Evolutionary conservation across 2,888 invertebrate genomes (phyloP).

Genomic region (Ptychoptera albimana): DNA sequence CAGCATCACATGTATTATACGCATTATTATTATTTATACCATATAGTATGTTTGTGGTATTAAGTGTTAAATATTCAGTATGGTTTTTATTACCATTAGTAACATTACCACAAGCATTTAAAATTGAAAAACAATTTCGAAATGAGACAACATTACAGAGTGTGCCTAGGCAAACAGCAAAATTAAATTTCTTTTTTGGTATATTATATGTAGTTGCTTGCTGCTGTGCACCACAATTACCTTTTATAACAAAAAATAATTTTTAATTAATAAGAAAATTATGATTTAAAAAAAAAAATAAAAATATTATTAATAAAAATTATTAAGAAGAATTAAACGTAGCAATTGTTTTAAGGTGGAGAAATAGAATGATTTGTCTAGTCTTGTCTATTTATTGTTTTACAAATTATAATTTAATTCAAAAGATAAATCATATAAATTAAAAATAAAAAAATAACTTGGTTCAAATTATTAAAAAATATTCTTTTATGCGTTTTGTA

Average conservation of each 20-base stretch:
- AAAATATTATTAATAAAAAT: too few species aligned
- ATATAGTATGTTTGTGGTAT: conserved; percentile 76
- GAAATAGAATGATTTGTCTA: too few species aligned
- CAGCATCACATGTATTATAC: conserved; percentile 80
- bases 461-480: too few species aligned
- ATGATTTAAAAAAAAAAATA: too few species aligned
- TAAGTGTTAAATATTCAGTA: conserved; percentile 64
- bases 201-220: conserved; percentile 77
- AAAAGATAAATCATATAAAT: too few species aligned
- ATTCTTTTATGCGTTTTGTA: too few species aligned
- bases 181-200: conserved; percentile 80
- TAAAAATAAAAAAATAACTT: too few species aligned
- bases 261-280: too few species aligned
- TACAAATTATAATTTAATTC: too few species aligned
- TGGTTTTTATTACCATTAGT: conserved; percentile 83
- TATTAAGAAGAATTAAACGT: too few species aligned
- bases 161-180: conserved; percentile 78
- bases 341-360: too few species aligned
- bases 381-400: too few species aligned
- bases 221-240: conserved; percentile 48
- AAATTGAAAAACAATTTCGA: conserved; percentile 78
- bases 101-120: conserved; percentile 76
- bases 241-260: conserved; percentile 17
- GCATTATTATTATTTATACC: conserved; percentile 80
- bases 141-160: conserved; percentile 58